Evolutionary conservation across 2,888 invertebrate genomes (phyloP), one percentile per base, ranked within the genome.

Genomic region (Epinotia nisella): DNA sequence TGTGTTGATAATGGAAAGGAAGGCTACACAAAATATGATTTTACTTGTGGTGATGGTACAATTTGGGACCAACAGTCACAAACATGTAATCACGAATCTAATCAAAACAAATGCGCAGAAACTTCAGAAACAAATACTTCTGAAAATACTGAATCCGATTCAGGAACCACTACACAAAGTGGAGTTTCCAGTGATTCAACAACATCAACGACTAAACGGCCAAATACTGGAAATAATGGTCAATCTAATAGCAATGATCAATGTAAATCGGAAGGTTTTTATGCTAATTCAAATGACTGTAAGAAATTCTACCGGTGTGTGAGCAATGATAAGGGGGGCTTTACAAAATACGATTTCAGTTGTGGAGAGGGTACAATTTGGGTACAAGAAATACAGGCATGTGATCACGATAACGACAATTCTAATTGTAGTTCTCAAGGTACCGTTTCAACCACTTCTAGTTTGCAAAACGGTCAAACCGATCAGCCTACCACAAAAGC

Each of bases 11-110:
- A 93, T 72, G 94, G 90, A 0, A 86, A 90, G 19, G 90, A 90
- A 39, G 90, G 89, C 21, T 94, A 85, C 71, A 93, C 87, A 0
- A 94, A 93, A 80, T 94, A 94, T 79, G 95, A 95, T 64, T 96
- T 96, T 79, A 86, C 90, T 67, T 96, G 96, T 79, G 95, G 95
- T 0, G 94, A 94, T 72, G 96, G 95, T 49, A 96, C 96, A 0
- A 94, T 94, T n/a, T 96, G 96, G 96, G 95, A 96, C 80, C 94
- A 95, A 80, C 91, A 92, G n/a, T 88, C 94, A 68, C 93, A 94
- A 80, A 94, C 95, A 0, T 96, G 93, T 79, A 87, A 91, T 79
- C 86, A 89, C 78, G 87, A 88, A 69, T 85, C 83, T 68, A 86
- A 66, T 62, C 70, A 72, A n/a, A 68, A n/a, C 29, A 68, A 29